Base-by-base conservation (phyloP, 2,888 invertebrate species). In the Didymodactylos carnosus region DNA sequence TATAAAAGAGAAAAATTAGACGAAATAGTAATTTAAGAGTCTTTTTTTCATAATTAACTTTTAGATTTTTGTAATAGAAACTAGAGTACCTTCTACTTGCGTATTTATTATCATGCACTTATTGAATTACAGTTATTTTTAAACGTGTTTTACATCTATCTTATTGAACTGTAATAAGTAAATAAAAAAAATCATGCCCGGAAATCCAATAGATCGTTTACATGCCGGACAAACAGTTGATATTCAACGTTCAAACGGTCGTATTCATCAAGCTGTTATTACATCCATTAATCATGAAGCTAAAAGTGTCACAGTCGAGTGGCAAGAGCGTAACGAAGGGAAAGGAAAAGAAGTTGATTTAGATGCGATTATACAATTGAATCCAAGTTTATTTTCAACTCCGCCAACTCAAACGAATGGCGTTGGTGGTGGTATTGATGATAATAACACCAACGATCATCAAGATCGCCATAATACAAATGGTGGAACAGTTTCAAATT, bases 261-360 rank as follows among this genome's bases (percentile, higher is more conserved):
- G 95, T 76, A 88, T 97, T 79, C 95, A 97, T 86, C 90, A 92
- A 75, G 97, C 95, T 73, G 90, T 94, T 80, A 91, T 97, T 77
- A 94, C 94, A 80, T 91, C 91, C 79, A 88, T 98, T 80, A 93
- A 94, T 86, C 86, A 88, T 83, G 90, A 90, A 79, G 88, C 89
- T 78, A 87, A 89, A 77, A 92, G 91, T 81, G 94, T 95, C 78
- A 94, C 94, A 76, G 98, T 99, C 77, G 98, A 98, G 86, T 99
- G 98, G 98, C 94, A 92, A 86, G 98, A 99, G 85, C 89, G 90
- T 79, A 94, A 93, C 78, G 98, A 98, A 86, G 97, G 97, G 71
- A 98, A 99, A 86, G 98, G 97, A 81, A 98, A 98, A 86, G 97
- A 97, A 88, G 84, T 86, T 76, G 78, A 79, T 72, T 87, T 94